Conservation (phyloP, 2,888 invertebrate genomes). For the Oegoconia quadripuncta region DNA sequence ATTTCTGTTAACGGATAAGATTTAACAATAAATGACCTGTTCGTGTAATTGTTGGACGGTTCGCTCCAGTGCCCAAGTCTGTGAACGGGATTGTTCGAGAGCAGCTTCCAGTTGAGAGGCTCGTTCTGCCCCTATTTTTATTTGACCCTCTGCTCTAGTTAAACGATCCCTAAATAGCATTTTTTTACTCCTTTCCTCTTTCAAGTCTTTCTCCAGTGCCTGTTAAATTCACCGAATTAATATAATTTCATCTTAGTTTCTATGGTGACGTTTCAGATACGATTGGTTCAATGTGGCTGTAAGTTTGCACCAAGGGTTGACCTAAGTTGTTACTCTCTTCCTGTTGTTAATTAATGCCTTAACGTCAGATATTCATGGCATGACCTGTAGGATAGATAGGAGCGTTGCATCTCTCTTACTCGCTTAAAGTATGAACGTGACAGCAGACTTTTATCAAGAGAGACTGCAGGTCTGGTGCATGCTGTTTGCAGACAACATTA, state of each 20-base stretch:
- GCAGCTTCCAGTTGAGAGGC: conserved; percentile 45
- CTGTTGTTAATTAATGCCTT: too few species aligned
- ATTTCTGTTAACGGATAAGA: not conserved
- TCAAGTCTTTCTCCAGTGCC: conserved; percentile 61
- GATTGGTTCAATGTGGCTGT: too few species aligned
- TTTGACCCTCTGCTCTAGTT: conserved; percentile 45
- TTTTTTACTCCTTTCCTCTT: conserved; percentile 52
- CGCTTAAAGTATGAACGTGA: too few species aligned
- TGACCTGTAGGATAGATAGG: too few species aligned
- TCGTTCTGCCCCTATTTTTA: conserved; percentile 45
- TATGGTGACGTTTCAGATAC: not conserved
- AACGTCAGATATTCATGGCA: too few species aligned
- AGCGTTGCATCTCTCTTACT: too few species aligned
- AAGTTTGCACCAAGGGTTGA: too few species aligned
- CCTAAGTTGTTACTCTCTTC: too few species aligned
- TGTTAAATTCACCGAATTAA: conserved; percentile 16
- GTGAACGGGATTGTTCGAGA: conserved; percentile 43
- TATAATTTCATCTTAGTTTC: not conserved
- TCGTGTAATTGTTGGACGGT: conserved; percentile 50
- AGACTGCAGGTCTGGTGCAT: too few species aligned
- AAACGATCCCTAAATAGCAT: conserved; percentile 41
- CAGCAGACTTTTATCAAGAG: too few species aligned
- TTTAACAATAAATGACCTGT: conserved; percentile 37
- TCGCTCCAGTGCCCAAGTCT: conserved; percentile 43
- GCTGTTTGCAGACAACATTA: too few species aligned